Evolutionary conservation across 2,888 invertebrate genomes (phyloP), one percentile per base, ranked within the genome.

Genomic region (Pachycephus smyrnensis): DNA sequence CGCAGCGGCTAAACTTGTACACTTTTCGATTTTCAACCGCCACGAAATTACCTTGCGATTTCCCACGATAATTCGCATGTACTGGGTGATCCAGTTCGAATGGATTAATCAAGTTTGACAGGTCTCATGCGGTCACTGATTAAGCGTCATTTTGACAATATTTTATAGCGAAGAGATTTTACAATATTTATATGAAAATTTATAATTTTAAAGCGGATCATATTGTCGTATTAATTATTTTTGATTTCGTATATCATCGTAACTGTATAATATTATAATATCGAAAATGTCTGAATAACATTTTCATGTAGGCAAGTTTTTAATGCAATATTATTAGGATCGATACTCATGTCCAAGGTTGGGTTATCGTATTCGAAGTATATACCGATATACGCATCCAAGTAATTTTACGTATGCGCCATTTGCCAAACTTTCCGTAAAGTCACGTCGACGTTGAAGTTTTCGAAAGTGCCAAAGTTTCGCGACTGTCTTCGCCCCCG

Each of bases 1-100:
- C 76, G 75, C 69, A 73, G 36, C 73, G 80, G 79, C 71, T 77
- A 76, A 79, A 82, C 77, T 75, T 83, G 79, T 79, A 12, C 77
- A 76, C 71, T 71, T 71, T 23, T 71, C 31, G 31, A 71, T 71
- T 71, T 71, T 23, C 30, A 32, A 33, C 12, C 32, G 30, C 71
- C 15, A 23, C 71, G 30, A 33, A 71, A 33, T 71, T 71, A 33
- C 30, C 71, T 32, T 23, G 55, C 55, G 23, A 23, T 55, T 55
- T 55, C 55, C 55, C 55, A 55, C 23, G 55, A 9, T 55, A 55
- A 55, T 23, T 23, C 55, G 9, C 9, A 55, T 23, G 23, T 55
- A 55, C 55, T 9, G 55, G 55, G 55, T 55, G 55, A 23, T 55
- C 55, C 23, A 9, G 55, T 55, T 23, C 9, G 23, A 23, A 55